Evolutionary conservation across 2,888 invertebrate genomes (phyloP), one percentile per base, ranked within the genome.

Genomic region (Heliconius ethilla): DNA sequence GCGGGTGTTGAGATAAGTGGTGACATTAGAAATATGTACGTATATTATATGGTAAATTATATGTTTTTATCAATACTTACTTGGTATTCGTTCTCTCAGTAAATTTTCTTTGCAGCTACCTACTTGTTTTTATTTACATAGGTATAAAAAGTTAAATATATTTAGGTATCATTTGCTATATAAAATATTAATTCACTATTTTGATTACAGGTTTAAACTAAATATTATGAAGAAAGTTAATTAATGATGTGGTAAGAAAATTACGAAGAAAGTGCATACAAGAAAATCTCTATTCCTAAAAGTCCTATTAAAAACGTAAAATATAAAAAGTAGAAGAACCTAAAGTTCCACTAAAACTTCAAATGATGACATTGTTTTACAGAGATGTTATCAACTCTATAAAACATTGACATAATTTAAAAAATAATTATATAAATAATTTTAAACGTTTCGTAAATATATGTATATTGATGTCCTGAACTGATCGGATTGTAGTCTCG

Each of bases 1-100:
- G 69, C 63, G 72, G 75, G 51, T 51, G 18, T 75, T 27, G 75
- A 70, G 78, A 77, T 78, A 78, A 78, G 74, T 78, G 77, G 18
- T 51, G 51, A 51, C 51, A 51, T 51, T 51, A 51, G 51, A 51
- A 51, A 51, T 51, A 51, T 45, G 15, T 15, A 18, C 18, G 3
- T 18, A 51, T 51, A 18, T 7, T 51, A 18, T 18, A 45, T 33
- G 5, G 4, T 15, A 45, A 45, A 15, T 45, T 45, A 45, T 45
- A 45, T 45, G 15, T 33, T 45, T 45, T 15, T 15, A 45, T 4
- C 15, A 15, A 45, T 45, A 45, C 37, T 67, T 37, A 5, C 22
- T 37, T 37, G 37, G 29, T 33, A 69, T 27, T 70, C 1, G n/a
- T 15, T 15, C 18, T 9, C 27, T 27, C 15, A 70, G 27, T 45